Evolutionary conservation across 2,888 invertebrate species (phyloP), one percentile per base, ranked within the genome.

Genomic region (Vannuccia rotundouncinata): DNA sequence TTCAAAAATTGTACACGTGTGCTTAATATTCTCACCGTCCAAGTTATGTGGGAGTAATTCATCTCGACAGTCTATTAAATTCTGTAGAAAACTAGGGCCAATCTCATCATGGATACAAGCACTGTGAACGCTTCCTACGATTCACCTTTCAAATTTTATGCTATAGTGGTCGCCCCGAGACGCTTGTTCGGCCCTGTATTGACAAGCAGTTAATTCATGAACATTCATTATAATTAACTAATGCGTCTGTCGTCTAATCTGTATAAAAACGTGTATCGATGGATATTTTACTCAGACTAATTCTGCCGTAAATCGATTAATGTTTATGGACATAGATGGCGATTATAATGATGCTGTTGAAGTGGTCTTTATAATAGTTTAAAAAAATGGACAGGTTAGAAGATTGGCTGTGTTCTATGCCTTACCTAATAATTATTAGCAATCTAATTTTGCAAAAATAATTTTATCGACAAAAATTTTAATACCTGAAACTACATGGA

Each of bases 121-220:
- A 30, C 29, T 75, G 75, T 28, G 75, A 75, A 17, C 75, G 75
- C 75, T 75, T 22, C 75, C 30, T 75, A n/a, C n/a, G n/a, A n/a
- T n/a, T n/a, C n/a, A n/a, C n/a, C n/a, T n/a, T n/a, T n/a, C n/a
- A n/a, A n/a, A n/a, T n/a, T n/a, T n/a, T n/a, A n/a, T n/a, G n/a
- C n/a, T n/a, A n/a, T n/a, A n/a, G n/a, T n/a, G n/a, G n/a, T n/a
- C n/a, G n/a, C n/a, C n/a, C n/a, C n/a, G n/a, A n/a, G n/a, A n/a
- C n/a, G n/a, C n/a, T n/a, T n/a, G n/a, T n/a, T n/a, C n/a, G n/a
- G n/a, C n/a, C n/a, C n/a, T n/a, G n/a, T n/a, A n/a, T n/a, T n/a
- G n/a, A n/a, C n/a, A n/a, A n/a, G n/a, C n/a, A n/a, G n/a, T n/a
- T n/a, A n/a, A n/a, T n/a, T n/a, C n/a, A n/a, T n/a, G n/a, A n/a